These are phyloP conservation scores for Manis javanica DNA, from an alignment of 2,797 vertebrate genomes.

Conservation along the genomic window DNA sequence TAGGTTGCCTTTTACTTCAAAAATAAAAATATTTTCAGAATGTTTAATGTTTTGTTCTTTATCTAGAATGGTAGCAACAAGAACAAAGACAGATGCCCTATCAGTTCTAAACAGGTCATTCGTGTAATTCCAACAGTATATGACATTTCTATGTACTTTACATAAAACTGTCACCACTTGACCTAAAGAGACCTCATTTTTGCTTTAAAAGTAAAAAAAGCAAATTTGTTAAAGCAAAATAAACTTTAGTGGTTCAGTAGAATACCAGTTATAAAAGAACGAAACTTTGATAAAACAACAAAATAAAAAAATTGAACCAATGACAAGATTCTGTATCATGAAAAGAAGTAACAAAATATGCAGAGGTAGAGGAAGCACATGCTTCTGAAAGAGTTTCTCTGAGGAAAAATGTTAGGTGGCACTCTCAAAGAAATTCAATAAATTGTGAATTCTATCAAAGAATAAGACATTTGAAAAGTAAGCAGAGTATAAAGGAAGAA, in stretches of 20 bases:
- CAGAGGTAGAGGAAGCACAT: background rate
- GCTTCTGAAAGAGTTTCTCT: background rate
- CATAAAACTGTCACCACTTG: background rate
- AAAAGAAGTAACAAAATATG: conserved; percentile 20
- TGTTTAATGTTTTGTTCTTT: conserved; percentile 41
- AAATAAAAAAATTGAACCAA: background rate
- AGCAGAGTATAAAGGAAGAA: background rate
- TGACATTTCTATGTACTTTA: background rate
- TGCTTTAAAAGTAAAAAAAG: conserved; percentile 42
- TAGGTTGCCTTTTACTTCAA: conserved; percentile 39
- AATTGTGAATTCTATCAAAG: conserved; percentile 16
- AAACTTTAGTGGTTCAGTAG: background rate
- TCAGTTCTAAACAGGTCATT: conserved; percentile 23
- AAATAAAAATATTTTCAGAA: conserved; percentile 37
- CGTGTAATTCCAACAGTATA: background rate
- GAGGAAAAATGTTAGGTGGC: background rate
- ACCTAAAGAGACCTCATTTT: conserved; percentile 15
- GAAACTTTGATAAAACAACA: conserved; percentile 10
- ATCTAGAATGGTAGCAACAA: conserved; percentile 33
- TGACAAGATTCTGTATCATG: background rate
- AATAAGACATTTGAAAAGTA: conserved; percentile 36
- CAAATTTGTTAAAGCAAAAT: background rate
- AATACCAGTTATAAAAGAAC: background rate
- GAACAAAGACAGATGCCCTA: conserved; percentile 49
- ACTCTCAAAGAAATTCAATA: conserved; percentile 52